phyloP scores from a whole-genome alignment of 2,113 vertebrate genomes.

The Apteryx owenii region DNA sequence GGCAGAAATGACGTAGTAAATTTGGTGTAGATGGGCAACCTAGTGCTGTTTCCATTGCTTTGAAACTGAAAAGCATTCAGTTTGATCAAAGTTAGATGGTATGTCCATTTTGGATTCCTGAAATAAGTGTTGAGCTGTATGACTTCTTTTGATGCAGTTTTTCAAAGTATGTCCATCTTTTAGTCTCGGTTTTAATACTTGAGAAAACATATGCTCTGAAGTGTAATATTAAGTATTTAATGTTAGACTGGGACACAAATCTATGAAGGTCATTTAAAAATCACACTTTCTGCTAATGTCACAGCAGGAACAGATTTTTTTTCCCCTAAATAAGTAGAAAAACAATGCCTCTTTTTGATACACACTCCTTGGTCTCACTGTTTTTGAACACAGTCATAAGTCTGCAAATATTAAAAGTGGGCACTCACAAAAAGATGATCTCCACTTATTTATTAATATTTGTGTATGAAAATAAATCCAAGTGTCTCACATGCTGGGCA shows the following conservation, averaged over 20 bases:
- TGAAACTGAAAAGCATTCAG: neutral
- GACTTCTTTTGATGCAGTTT: neutral
- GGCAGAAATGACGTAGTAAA: neutral
- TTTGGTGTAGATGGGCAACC: neutral
- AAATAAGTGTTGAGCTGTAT: neutral
- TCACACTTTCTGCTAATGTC: neutral
- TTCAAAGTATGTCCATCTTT: accelerated
- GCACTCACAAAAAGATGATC: neutral
- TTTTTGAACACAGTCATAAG: neutral
- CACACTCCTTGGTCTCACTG: neutral
- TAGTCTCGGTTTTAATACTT: neutral
- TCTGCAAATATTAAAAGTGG: neutral
- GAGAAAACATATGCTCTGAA: neutral
- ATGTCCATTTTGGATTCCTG: neutral
- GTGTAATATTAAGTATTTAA: neutral
- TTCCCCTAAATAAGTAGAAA: neutral
- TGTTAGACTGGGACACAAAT: neutral
- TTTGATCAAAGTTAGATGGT: neutral
- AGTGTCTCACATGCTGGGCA: neutral
- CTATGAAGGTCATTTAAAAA: neutral
- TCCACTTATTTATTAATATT: neutral
- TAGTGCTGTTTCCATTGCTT: neutral
- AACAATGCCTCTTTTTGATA: neutral
- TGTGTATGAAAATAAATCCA: neutral
- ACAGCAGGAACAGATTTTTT: neutral